These are phyloP conservation scores for Hippocampus mohnikei DNA, from an alignment of 2,113 vertebrate genomes.

Conservation along the genomic window DNA sequence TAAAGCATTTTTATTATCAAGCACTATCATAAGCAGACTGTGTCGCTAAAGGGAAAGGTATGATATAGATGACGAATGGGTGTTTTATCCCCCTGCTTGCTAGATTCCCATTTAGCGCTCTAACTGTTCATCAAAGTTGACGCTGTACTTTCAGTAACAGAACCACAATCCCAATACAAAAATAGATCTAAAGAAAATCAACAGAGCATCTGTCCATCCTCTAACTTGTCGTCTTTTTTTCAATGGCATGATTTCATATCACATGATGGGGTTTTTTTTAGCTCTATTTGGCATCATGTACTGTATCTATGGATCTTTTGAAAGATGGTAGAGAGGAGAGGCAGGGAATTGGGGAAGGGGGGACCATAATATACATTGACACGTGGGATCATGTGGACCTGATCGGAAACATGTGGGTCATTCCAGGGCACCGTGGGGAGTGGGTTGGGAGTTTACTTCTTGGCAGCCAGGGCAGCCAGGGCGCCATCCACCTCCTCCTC, in stretches of 20 bases:
- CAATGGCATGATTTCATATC: constrained; percentile 54
- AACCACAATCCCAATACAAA: constrained; percentile 71
- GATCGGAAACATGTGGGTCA: constrained; percentile 37
- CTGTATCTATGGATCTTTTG: constrained; percentile 55
- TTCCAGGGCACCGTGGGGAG: constrained; percentile 14
- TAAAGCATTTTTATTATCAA: constrained; percentile 75
- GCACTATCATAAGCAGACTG: constrained; percentile 68
- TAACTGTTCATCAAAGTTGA: constrained; percentile 41
- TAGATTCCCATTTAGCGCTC: constrained; percentile 37
- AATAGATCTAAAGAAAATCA: constrained; percentile 74
- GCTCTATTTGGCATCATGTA: constrained; percentile 58
- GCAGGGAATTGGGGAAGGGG: too few species aligned
- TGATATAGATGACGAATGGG: constrained; percentile 47
- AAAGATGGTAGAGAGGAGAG: constrained; percentile 20
- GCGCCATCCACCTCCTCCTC: constrained; percentile 93
- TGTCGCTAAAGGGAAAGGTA: constrained; percentile 68
- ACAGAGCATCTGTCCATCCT: constrained; percentile 65
- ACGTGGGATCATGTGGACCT: constrained; percentile 34
- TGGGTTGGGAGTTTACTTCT: constrained; percentile 80
- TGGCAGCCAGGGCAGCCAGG: constrained; percentile 81
- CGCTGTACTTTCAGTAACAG: constrained; percentile 59
- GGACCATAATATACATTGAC: constrained; percentile 49
- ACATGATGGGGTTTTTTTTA: constrained; percentile 44
- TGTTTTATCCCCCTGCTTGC: constrained; percentile 49
- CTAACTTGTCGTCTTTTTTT: constrained; percentile 46